These are phyloP conservation scores for Xanthorhoe designata DNA, from an alignment of 2,888 invertebrate species.

Conservation along the genomic window DNA sequence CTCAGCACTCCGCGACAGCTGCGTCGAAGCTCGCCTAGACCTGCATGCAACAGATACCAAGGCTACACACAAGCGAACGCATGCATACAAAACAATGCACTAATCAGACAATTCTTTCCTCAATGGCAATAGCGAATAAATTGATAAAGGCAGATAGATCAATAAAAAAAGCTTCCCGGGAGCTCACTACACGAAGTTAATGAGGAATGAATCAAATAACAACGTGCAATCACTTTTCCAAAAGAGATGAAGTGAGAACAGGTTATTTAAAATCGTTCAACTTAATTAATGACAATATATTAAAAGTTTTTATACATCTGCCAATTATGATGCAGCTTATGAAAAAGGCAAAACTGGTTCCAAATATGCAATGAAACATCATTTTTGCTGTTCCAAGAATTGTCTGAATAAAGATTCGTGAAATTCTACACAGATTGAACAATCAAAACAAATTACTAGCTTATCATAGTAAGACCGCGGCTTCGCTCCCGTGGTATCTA, in stretches of 20 bases:
- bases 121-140: conserved; percentile 16
- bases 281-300: conserved; percentile 26
- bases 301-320: conserved; percentile 24
- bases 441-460: no score
- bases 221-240: conserved; percentile 6
- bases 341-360: conserved; percentile 32
- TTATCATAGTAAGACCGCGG: no score
- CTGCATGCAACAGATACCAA: conserved; percentile 87
- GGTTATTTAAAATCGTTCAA: conserved; percentile 21
- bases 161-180: neutral
- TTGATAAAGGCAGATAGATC: neutral
- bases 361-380: conserved; percentile 23
- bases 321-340: conserved; percentile 20
- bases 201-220: conserved; percentile 3
- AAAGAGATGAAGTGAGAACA: conserved; percentile 22
- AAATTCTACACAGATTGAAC: conserved; percentile 48
- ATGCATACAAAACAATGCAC: conserved; percentile 66
- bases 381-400: conserved; percentile 35
- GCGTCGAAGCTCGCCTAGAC: conserved; percentile 95
- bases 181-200: neutral
- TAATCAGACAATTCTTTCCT: conserved; percentile 56
- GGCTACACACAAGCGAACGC: conserved; percentile 79
- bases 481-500: no score
- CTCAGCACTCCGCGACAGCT: conserved; percentile 89
- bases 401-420: conserved; percentile 47